These are phyloP conservation scores for Phaenicophaeus curvirostris DNA, from an alignment of 2,797 vertebrate genomes.

Conservation along the genomic window DNA sequence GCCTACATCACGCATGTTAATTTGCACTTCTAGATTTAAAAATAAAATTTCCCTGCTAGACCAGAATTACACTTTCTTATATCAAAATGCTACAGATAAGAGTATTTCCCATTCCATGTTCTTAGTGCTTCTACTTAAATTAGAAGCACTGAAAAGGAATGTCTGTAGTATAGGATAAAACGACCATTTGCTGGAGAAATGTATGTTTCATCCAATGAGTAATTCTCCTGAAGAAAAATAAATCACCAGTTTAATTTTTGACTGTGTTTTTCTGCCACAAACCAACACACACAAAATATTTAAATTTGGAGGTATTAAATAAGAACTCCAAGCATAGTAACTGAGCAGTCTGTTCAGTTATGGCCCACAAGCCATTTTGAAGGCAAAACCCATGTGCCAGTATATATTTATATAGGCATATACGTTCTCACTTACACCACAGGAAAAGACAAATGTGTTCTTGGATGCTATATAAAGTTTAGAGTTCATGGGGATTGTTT, in stretches of 20 bases:
- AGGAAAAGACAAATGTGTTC: conserved; percentile 52
- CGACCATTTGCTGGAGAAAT: neutral
- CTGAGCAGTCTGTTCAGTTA: conserved; percentile 44
- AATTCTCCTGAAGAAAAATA: neutral
- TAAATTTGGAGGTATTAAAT: conserved; percentile 50
- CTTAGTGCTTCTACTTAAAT: neutral
- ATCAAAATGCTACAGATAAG: neutral
- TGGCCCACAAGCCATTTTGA: conserved; percentile 38
- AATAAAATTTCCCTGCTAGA: neutral
- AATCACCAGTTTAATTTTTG: neutral
- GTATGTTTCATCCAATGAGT: neutral
- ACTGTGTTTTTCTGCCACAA: neutral
- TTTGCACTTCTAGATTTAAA: neutral
- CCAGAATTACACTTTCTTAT: neutral
- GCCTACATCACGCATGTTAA: neutral
- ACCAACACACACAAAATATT: conserved; percentile 28
- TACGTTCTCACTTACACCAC: conserved; percentile 23
- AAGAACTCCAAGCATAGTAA: conserved; percentile 45
- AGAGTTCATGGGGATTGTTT: conserved; percentile 18
- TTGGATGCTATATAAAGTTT: conserved; percentile 41
- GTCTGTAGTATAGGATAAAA: neutral
- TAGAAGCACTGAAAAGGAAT: neutral
- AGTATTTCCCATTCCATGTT: neutral
- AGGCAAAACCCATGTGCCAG: conserved; percentile 46
- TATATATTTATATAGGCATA: conserved; percentile 42